Evolutionary conservation across 2,797 vertebrate species (phyloP).

Genomic region (Sebastes ruberrimus): DNA sequence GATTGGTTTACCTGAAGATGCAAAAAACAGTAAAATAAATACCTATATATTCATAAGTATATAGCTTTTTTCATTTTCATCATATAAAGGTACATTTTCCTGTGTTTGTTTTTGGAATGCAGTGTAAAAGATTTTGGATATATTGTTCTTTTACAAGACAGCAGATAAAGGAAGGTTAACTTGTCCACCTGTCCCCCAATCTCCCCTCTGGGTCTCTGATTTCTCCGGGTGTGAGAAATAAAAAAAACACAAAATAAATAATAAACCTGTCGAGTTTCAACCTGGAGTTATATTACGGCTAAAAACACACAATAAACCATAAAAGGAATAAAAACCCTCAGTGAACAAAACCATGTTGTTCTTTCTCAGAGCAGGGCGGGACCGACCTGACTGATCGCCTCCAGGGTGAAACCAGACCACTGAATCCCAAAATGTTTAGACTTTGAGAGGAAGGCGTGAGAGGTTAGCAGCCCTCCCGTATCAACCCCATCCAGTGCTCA

Average conservation of each 20-base stretch:
- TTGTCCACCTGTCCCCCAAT: constrained; percentile 78
- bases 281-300: constrained; percentile 55
- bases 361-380: constrained; percentile 52
- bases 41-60: constrained; percentile 71
- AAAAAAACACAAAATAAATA: background rate
- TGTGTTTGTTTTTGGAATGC: constrained; percentile 71
- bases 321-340: background rate
- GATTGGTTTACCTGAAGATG: constrained; percentile 64
- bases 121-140: constrained; percentile 57
- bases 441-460: constrained; percentile 9
- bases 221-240: constrained; percentile 46
- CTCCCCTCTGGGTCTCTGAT: constrained; percentile 64
- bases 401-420: constrained; percentile 67
- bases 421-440: constrained; percentile 46
- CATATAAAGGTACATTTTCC: constrained; percentile 70
- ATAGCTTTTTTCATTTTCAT: constrained; percentile 57
- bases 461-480: constrained; percentile 3
- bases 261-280: constrained; percentile 57
- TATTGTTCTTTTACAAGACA: constrained; percentile 58
- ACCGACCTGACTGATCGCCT: constrained; percentile 28
- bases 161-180: constrained; percentile 76
- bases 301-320: constrained; percentile 30
- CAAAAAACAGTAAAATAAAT: constrained; percentile 75
- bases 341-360: constrained; percentile 29
- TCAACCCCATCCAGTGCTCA: background rate